Base-by-base conservation (phyloP, 1,140 invertebrate species). In the Pectinophora gossypiella region DNA sequence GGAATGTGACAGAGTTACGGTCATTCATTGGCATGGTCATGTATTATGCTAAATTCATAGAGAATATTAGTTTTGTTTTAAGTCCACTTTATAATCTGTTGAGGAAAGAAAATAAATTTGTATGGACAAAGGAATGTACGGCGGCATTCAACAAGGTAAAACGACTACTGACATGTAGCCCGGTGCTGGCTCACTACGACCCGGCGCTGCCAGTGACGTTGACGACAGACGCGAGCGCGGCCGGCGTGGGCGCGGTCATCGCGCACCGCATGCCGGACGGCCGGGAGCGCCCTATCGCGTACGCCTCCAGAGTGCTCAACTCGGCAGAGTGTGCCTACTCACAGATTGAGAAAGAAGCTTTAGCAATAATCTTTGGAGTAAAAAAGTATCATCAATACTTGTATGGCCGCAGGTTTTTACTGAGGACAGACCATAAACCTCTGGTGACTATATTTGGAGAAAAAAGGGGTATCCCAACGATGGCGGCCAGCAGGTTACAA, bases 381-480 rank as follows among this genome's bases (percentile, higher is more conserved):
- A 4, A 23, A 10, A 23, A 23, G 10, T 23, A 5, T 23, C 10
- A 23, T 23, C 22, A 23, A 10, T 23, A 23, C 10, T 10, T 23
- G 22, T 4, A 5, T 5, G 22, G 22, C 4, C 4, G 4, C 4
- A 23, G 10, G 22, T 23, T 23, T 23, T 4, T 5, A 23, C 22
- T 23, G 22, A 5, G 4, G 10, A 5, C 22, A 5, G 1, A 51
- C 42, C 15, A 42, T 42, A 70, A 85, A 50, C 88, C 89, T 3
- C 57, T 91, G 15, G 42, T 85, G 1, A 38, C 59, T 10, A 76
- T 90, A 32, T 89, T 90, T 59, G 59, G 66, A 20, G 44, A 60
- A 32, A 57, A 76, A 7, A 70, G 72, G 54, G 51, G 60, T 12
- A 38, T 82, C 38, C 78, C 76, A 40, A 43, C 46, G 13, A 51